Evolutionary conservation across 2,888 invertebrate genomes (phyloP), one percentile per base, ranked within the genome.

Genomic region (Polydrusus pterygomalis): DNA sequence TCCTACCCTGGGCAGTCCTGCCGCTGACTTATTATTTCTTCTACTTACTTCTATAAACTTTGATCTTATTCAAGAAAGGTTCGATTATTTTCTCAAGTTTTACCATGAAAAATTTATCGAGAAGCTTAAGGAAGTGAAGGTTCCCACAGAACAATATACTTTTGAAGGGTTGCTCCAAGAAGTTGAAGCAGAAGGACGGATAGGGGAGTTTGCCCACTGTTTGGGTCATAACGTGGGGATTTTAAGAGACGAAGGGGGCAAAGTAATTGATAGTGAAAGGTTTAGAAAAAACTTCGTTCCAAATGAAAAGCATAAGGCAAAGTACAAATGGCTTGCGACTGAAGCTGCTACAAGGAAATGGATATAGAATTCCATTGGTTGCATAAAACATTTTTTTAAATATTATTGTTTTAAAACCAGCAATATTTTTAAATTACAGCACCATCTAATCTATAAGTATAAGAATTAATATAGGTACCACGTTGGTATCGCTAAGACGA

Each of bases 11-110:
- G 63, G 65, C 8, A 38, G 63, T 11, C 56, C 62, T 6, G 54
- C 68, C 1, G 20, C n/a, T 8, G 75, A 75, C 25, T 17, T 75
- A n/a, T 9, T 75, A 1, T 75, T 75, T 20, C 64, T 75, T 34
- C 30, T 75, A n/a, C 20, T 54, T 3, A 70, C 70, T 11, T 70
- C 70, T 20, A 64, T 70, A 17, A 17, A 43, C 47, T 20, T 70
- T 8, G 62, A 62, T 2, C 17, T 62, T 1, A 49, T 70, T 17
- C 56, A 45, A 34, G 20, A 17, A 13, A 60, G 62, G 7, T 58
- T 70, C 11, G 64, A 70, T 38, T 6, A 70, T 7, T 58, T 75
- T 25, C 17, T 70, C 13, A 38, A 70, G 18, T 51, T 38, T 47
- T 75, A 75, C 47, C 17, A 49, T 49, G 17, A 49, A 9, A 34